A percentile compares a stretch with the other conserved stretches of the same genome.
Evolutionary conservation across 2,113 vertebrate genomes (phyloP).

Genomic region (Brachyhypopomus occidentalis): DNA sequence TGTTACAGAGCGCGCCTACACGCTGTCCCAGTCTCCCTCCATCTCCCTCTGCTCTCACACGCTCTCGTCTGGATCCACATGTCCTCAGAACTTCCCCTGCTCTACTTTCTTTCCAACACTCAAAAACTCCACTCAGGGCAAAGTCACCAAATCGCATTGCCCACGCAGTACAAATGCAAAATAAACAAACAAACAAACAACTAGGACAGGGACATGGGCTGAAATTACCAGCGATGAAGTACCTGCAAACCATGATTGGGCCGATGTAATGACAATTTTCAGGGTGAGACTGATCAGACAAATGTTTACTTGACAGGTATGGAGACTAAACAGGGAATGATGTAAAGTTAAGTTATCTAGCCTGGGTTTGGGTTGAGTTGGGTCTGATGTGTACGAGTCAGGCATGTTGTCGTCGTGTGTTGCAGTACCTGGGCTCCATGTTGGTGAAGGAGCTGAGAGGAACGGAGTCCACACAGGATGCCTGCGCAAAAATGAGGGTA

Average conservation of each 20-base stretch:
- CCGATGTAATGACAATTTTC: not conserved
- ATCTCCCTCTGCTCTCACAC: too few species aligned
- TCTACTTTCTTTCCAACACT: too few species aligned
- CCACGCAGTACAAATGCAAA: not conserved
- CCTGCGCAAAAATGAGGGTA: conserved; percentile 99
- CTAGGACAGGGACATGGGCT: too few species aligned
- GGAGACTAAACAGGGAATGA: not conserved
- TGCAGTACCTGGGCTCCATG: conserved; percentile 98
- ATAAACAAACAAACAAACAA: not conserved
- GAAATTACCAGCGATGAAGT: not conserved
- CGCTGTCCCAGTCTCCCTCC: too few species aligned
- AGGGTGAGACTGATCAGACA: not conserved
- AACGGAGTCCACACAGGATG: conserved; percentile 97
- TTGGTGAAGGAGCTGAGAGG: conserved; percentile 98
- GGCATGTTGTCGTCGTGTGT: not conserved
- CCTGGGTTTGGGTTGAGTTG: too few species aligned
- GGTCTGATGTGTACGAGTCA: not conserved
- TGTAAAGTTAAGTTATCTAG: too few species aligned
- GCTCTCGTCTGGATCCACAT: too few species aligned
- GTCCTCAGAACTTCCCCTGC: too few species aligned
- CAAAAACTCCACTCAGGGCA: too few species aligned
- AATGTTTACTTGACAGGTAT: not conserved
- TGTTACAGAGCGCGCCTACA: too few species aligned
- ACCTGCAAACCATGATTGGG: not conserved
- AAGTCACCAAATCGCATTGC: not conserved